Percentiles rank a stretch among this genome's conserved stretches.
Conservation (phyloP, 1,140 invertebrate genomes). For the Euura lappo region DNA sequence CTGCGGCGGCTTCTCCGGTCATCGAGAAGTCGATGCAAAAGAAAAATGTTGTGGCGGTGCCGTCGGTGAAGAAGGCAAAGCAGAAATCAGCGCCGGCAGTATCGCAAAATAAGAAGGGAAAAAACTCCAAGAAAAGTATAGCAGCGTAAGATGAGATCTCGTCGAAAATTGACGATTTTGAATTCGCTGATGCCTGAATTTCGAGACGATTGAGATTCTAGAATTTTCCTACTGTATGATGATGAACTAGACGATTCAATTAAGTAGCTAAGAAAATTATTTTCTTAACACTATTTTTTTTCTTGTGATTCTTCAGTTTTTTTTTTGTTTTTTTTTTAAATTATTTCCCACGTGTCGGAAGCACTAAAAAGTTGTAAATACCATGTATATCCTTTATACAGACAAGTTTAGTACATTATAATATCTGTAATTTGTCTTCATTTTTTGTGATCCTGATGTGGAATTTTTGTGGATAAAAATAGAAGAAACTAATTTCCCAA, state of each 20-base stretch:
- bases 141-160: neutral
- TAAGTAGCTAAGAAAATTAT: neutral
- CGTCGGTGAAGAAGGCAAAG: neutral
- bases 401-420: no score
- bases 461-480: no score
- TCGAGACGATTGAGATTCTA: neutral
- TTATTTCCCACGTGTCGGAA: no score
- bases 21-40: neutral
- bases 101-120: neutral
- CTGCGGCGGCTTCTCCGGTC: neutral
- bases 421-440: no score
- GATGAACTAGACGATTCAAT: neutral
- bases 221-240: neutral
- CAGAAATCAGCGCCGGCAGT: neutral
- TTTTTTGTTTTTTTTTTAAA: no score
- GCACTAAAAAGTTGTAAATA: no score
- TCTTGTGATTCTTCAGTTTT: neutral
- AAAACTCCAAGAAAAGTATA: neutral
- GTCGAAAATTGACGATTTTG: neutral
- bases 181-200: neutral
- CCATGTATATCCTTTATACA: no score
- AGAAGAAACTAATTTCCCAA: no score
- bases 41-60: neutral
- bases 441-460: no score
- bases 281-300: neutral